phyloP scores from a whole-genome alignment of 2,797 vertebrate genomes.

The Acestrorhynchus altus region DNA sequence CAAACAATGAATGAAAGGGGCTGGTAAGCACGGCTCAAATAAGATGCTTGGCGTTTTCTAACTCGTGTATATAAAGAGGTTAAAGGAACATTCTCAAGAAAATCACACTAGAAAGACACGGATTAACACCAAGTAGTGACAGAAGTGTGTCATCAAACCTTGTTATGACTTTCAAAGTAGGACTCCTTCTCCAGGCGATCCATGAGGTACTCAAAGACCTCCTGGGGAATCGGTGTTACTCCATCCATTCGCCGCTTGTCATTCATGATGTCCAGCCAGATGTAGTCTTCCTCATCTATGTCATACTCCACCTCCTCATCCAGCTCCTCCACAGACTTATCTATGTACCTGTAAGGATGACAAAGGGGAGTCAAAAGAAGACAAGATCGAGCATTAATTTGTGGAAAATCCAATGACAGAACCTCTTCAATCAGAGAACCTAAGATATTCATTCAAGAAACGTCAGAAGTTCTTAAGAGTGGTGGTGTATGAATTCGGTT shows the following conservation, averaged over 20 bases:
- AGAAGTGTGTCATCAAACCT: constrained; percentile 69
- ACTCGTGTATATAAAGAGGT: too few relatives aligned
- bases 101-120: background rate
- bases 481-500: too few relatives aligned
- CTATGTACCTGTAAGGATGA: constrained; percentile 86
- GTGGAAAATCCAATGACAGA: too few relatives aligned
- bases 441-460: too few relatives aligned
- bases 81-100: background rate
- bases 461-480: too few relatives aligned
- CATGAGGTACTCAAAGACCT: constrained; percentile 98
- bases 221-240: constrained; percentile 93
- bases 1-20: too few relatives aligned
- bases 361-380: background rate
- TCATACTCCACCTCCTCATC: constrained; percentile 99
- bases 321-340: constrained; percentile 97
- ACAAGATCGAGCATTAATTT: background rate
- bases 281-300: constrained; percentile 98
- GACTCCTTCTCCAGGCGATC: constrained; percentile 98
- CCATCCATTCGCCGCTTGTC: constrained; percentile 93
- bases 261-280: constrained; percentile 99
- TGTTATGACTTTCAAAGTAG: constrained; percentile 99
- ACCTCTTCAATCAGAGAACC: too few relatives aligned
- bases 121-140: background rate
- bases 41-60: too few relatives aligned
- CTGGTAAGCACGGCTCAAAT: background rate